Percentiles rank a stretch among this genome's conserved stretches.
Conservation (phyloP, 2,888 invertebrate species). For the Oscheius sp. region DNA sequence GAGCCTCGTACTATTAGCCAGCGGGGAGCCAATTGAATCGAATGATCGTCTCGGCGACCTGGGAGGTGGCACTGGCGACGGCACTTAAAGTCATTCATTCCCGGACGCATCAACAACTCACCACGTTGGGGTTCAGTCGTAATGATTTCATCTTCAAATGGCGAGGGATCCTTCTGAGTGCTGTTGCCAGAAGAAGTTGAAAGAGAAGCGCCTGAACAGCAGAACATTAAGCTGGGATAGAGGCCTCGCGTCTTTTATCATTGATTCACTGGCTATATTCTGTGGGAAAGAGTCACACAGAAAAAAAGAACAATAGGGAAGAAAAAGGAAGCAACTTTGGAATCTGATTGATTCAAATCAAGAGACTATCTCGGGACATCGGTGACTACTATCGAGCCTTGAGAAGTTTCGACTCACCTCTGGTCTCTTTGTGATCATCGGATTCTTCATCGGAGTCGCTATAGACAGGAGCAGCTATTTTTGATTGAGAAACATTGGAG, state of each 20-base stretch:
- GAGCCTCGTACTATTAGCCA: constrained; percentile 43
- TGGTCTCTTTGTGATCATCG: constrained; percentile 5
- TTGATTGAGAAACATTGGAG: neutral
- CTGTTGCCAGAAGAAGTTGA: constrained; percentile 52
- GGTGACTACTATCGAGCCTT: too few species aligned
- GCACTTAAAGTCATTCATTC: constrained; percentile 18
- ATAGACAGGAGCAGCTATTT: constrained; percentile 41
- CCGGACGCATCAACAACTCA: neutral
- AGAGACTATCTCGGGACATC: too few species aligned
- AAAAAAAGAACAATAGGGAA: too few species aligned
- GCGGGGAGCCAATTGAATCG: constrained; percentile 41
- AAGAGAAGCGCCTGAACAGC: constrained; percentile 35
- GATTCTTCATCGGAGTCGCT: constrained; percentile 33
- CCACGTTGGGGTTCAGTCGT: constrained; percentile 16
- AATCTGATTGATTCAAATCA: too few species aligned
- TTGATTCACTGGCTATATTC: too few species aligned
- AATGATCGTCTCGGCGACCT: constrained; percentile 13
- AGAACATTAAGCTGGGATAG: neutral
- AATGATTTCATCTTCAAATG: constrained; percentile 40
- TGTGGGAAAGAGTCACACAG: too few species aligned
- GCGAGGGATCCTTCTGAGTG: constrained; percentile 49
- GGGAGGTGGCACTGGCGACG: constrained; percentile 15
- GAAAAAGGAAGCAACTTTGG: too few species aligned
- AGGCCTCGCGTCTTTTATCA: too few species aligned
- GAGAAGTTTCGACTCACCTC: constrained; percentile 23